Percentiles rank a stretch among this genome's conserved stretches.
Evolutionary conservation across 2,888 invertebrate species (phyloP).

Genomic region (Agapostemon virescens): DNA sequence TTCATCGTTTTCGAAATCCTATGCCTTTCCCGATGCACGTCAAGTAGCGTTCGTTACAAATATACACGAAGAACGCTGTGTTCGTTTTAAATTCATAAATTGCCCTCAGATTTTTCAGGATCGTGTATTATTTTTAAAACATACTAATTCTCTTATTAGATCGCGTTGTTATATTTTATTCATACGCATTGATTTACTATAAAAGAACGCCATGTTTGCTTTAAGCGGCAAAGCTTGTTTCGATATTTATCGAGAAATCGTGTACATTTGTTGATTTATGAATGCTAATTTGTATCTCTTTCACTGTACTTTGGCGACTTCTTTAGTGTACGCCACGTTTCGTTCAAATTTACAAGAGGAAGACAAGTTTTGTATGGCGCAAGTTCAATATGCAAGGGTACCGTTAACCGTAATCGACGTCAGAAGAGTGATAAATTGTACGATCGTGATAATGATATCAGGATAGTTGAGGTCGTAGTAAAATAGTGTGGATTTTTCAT

Average conservation of each 20-base stretch:
- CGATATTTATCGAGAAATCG: neutral
- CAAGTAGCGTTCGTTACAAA: neutral
- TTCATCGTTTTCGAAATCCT: neutral
- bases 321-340: neutral
- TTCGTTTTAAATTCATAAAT: neutral
- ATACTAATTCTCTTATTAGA: neutral
- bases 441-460: constrained; percentile 13
- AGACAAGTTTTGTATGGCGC: constrained; percentile 11
- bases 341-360: neutral
- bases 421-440: constrained; percentile 3
- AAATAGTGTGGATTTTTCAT: constrained; percentile 15
- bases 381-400: constrained; percentile 21
- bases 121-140: neutral
- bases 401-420: constrained; percentile 19
- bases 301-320: neutral
- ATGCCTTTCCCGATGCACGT: neutral
- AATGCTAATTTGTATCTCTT: neutral
- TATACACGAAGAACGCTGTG: neutral
- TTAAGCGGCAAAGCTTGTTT: neutral
- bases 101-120: neutral
- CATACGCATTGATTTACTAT: no score
- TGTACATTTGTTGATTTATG: neutral
- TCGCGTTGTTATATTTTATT: no score
- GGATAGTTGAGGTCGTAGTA: neutral
- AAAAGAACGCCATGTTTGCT: neutral